A percentile compares a stretch with the other conserved stretches of the same genome.
phyloP scores from a whole-genome alignment of 2,113 vertebrate species.

The Puffinus mauretanicus region DNA sequence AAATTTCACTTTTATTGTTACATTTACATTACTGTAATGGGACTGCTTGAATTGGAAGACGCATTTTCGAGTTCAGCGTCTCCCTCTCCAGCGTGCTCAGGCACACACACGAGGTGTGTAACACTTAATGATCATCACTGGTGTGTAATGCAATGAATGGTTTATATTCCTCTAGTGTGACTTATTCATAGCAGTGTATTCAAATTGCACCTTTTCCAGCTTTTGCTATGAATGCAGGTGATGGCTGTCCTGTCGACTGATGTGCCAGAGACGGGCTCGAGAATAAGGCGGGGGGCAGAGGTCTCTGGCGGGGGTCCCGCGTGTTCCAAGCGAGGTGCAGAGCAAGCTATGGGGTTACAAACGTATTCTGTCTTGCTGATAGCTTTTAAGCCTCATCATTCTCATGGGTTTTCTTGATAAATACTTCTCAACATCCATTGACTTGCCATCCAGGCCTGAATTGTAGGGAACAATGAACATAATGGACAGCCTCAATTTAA shows the following conservation, averaged over 20 bases:
- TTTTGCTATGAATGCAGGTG: neutral
- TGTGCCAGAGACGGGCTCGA: neutral
- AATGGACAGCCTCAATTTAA: neutral
- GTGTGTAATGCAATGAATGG: neutral
- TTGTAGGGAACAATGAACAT: neutral
- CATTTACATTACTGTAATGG: neutral
- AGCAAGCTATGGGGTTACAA: neutral
- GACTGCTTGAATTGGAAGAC: neutral
- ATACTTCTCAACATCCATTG: neutral
- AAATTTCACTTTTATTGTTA: neutral
- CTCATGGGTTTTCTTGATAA: neutral
- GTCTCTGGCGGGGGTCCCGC: neutral
- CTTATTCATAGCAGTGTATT: neutral
- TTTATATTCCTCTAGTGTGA: neutral
- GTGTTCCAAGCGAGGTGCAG: fast-evolving
- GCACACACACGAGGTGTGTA: neutral
- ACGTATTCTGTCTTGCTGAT: fast-evolving
- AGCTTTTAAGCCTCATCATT: neutral
- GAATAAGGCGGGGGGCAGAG: neutral
- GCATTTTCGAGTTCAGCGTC: fast-evolving
- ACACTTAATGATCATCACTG: neutral
- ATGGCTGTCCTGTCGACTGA: neutral
- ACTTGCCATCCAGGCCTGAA: neutral
- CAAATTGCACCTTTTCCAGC: neutral
- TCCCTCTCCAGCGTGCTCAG: neutral